A percentile compares a stretch with the other conserved stretches of the same genome.
phyloP scores from a whole-genome alignment of 2,888 invertebrate species.

The Trichogramma evanescens region DNA sequence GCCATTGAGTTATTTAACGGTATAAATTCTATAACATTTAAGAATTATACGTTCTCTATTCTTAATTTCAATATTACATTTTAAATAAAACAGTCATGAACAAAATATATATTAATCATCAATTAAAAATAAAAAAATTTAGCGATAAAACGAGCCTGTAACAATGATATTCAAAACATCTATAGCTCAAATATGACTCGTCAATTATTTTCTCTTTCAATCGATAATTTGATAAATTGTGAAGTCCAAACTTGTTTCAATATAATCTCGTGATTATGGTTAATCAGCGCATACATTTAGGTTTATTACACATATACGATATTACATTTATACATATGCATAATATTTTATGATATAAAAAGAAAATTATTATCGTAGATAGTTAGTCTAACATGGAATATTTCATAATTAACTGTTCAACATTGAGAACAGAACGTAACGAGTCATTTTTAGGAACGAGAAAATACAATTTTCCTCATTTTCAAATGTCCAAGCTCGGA shows the following conservation, averaged over 20 bases:
- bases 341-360: slow-evolving; percentile 1
- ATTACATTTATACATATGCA: not conserved
- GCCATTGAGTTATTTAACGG: slow-evolving; percentile 1
- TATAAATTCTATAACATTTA: slow-evolving; percentile 8
- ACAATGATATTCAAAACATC: too few relatives aligned
- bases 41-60: not conserved
- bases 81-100: not conserved
- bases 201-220: too few relatives aligned
- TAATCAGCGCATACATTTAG: too few relatives aligned
- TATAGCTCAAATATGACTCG: too few relatives aligned
- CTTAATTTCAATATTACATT: slow-evolving; percentile 1
- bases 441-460: slow-evolving; percentile 20
- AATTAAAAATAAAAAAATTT: too few relatives aligned
- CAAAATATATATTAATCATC: too few relatives aligned
- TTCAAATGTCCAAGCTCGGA: slow-evolving; percentile 12
- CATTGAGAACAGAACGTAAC: slow-evolving; percentile 18
- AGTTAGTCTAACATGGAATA: slow-evolving; percentile 3
- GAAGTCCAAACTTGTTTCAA: too few relatives aligned
- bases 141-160: too few relatives aligned
- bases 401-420: slow-evolving; percentile 2
- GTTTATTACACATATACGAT: too few relatives aligned
- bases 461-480: slow-evolving; percentile 12
- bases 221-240: too few relatives aligned
- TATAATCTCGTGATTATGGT: too few relatives aligned
- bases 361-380: slow-evolving; percentile 6